Conservation (phyloP, 2,113 vertebrate species). For the Chaenogobius annularis region DNA sequence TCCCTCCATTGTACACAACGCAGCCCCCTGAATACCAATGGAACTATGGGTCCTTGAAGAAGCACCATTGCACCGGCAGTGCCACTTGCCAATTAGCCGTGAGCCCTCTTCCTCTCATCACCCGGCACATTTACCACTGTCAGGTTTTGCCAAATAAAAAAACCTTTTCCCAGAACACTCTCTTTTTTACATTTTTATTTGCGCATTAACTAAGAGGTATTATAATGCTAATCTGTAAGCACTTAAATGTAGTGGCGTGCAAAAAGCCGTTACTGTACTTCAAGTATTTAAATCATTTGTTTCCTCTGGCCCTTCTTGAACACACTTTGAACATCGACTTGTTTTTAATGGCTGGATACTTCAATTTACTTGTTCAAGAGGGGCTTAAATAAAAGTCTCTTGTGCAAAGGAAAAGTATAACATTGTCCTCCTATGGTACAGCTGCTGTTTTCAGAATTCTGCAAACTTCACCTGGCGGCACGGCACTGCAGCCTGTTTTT, state of each 20-base stretch:
- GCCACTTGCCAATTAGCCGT: conserved; percentile 75
- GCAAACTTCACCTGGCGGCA: conserved; percentile 57
- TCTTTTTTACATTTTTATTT: conserved; percentile 66
- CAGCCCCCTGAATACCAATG: conserved; percentile 67
- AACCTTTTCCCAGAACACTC: conserved; percentile 59
- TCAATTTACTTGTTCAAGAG: conserved; percentile 56
- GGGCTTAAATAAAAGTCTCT: conserved; percentile 59
- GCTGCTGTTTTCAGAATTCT: conserved; percentile 53
- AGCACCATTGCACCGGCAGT: conserved; percentile 47
- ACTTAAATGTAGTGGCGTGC: conserved; percentile 39
- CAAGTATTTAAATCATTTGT: conserved; percentile 58
- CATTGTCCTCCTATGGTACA: conserved; percentile 59
- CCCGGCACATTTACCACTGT: conserved; percentile 60
- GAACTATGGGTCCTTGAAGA: conserved; percentile 64
- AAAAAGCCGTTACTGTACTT: conserved; percentile 44
- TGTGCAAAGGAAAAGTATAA: conserved; percentile 47
- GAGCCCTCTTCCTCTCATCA: conserved; percentile 52
- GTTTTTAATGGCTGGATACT: conserved; percentile 61
- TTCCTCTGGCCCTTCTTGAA: conserved; percentile 53
- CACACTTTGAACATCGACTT: conserved; percentile 56
- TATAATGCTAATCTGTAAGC: conserved; percentile 73
- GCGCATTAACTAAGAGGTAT: conserved; percentile 67
- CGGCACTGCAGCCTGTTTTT: background rate
- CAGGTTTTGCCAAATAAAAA: conserved; percentile 57
- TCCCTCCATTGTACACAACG: conserved; percentile 61